Conservation (phyloP, 2,888 invertebrate species). For the Opisthograptis luteolata region DNA sequence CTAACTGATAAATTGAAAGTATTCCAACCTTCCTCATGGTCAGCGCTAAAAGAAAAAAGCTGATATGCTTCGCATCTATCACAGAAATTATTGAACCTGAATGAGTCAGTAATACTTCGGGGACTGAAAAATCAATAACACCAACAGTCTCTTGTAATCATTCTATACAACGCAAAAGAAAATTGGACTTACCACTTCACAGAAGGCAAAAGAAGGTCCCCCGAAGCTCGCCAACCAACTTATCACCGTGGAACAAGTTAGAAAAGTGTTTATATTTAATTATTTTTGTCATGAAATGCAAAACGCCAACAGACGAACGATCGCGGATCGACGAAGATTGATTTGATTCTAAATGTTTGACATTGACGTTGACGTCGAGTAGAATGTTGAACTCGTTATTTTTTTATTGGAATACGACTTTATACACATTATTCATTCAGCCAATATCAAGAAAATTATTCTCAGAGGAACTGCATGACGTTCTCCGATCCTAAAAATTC, state of each 20-base stretch:
- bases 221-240: conserved; percentile 35
- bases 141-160: conserved; percentile 29
- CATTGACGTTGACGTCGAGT: too few species aligned
- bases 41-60: background rate
- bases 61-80: background rate
- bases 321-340: conserved; percentile 27
- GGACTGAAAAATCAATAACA: conserved; percentile 59
- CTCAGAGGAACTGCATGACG: too few species aligned
- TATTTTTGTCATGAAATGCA: conserved; percentile 53
- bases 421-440: too few species aligned
- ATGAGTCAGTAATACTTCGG: conserved; percentile 34
- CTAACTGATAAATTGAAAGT: too few species aligned
- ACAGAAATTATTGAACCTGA: conserved; percentile 1
- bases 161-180: conserved; percentile 23
- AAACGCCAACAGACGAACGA: conserved; percentile 47
- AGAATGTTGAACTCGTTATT: too few species aligned
- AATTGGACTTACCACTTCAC: conserved; percentile 53
- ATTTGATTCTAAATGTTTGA: conserved; percentile 19
- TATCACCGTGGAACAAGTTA: conserved; percentile 40
- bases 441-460: too few species aligned
- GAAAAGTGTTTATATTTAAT: conserved; percentile 55
- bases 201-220: conserved; percentile 33
- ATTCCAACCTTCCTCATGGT: background rate
- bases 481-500: too few species aligned
- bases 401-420: too few species aligned